Evolutionary conservation across 2,797 vertebrate species (phyloP).

Genomic region (Morelia viridis): DNA sequence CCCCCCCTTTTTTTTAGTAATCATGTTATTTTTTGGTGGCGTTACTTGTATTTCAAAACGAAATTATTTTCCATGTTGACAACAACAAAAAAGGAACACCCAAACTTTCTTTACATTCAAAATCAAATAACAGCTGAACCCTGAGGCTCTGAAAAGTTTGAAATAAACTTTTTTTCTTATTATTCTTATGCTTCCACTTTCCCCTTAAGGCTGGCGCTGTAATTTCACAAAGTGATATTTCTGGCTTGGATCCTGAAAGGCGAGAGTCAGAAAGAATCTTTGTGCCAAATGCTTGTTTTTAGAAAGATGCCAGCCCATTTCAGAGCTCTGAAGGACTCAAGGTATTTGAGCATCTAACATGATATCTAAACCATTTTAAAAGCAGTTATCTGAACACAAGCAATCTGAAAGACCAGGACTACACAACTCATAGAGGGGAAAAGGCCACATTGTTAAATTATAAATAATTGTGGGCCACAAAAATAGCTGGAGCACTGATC

Average conservation of each 20-base stretch:
- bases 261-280: conserved; percentile 53
- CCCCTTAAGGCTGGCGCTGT: conserved; percentile 47
- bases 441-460: background rate
- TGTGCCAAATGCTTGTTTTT: conserved; percentile 56
- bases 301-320: conserved; percentile 49
- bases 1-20: background rate
- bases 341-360: conserved; percentile 50
- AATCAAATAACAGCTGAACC: conserved; percentile 45
- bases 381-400: conserved; percentile 40
- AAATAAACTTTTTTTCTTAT: conserved; percentile 24
- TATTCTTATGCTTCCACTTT: conserved; percentile 47
- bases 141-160: conserved; percentile 44
- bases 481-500: background rate
- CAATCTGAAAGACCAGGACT: background rate
- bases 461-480: background rate
- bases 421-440: background rate
- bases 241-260: conserved; percentile 53
- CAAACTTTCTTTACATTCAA: conserved; percentile 34
- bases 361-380: conserved; percentile 39
- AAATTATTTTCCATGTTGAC: background rate
- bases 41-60: conserved; percentile 3
- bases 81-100: background rate
- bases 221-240: conserved; percentile 62
- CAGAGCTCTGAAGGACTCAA: conserved; percentile 51
- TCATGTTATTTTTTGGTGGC: background rate